phyloP scores from a whole-genome alignment of 1,140 invertebrate species.

The Euura saliciscinereae region DNA sequence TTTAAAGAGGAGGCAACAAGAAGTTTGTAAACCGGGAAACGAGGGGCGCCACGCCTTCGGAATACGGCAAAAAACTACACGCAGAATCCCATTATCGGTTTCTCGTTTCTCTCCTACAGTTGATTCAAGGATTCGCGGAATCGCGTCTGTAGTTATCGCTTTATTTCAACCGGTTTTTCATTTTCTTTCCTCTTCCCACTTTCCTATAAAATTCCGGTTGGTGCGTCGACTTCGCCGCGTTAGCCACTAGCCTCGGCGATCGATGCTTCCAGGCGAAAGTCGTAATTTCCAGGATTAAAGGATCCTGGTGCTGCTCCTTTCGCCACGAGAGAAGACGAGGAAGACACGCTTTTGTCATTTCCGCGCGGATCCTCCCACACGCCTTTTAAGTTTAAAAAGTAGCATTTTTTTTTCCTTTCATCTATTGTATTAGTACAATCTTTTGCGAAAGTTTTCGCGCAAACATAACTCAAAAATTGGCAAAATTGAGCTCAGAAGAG shows the following conservation, averaged over 20 bases:
- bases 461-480: too few relatives aligned
- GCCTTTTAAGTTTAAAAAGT: too few relatives aligned
- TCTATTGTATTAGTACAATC: too few relatives aligned
- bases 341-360: too few relatives aligned
- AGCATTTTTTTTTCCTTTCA: too few relatives aligned
- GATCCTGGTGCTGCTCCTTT: background rate
- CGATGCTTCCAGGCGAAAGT: background rate
- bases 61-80: background rate
- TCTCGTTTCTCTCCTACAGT: background rate
- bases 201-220: background rate
- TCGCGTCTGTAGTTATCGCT: too few relatives aligned
- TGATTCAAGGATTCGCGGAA: too few relatives aligned
- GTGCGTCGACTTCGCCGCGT: background rate
- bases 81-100: background rate
- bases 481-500: too few relatives aligned
- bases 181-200: background rate
- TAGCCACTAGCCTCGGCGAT: background rate
- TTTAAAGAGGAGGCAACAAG: background rate
- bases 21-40: background rate
- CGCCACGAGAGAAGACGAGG: too few relatives aligned
- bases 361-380: too few relatives aligned
- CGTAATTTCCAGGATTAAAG: slow-evolving; percentile 5
- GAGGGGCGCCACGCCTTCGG: background rate
- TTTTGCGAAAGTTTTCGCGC: too few relatives aligned
- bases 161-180: background rate